Evolutionary conservation across 2,797 vertebrate genomes (phyloP).

Genomic region (Thripadectes ignobilis): DNA sequence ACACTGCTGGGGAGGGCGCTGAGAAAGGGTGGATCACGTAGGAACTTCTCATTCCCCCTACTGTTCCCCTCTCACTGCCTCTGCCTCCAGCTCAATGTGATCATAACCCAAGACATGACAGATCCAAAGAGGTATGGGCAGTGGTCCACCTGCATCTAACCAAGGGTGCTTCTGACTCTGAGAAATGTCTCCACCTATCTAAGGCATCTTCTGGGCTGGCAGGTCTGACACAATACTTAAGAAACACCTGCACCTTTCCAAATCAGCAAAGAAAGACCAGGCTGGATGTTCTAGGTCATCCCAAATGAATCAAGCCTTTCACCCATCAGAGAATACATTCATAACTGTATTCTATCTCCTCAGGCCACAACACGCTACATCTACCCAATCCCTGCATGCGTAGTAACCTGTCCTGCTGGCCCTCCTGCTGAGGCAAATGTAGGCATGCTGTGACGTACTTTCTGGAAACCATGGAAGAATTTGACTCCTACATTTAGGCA

Average conservation of each 20-base stretch:
- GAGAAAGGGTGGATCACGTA: not conserved
- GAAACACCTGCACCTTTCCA: not conserved
- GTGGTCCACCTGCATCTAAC: not conserved
- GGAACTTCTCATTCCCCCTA: not conserved
- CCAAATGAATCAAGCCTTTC: not conserved
- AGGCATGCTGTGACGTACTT: not conserved
- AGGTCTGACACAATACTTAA: not conserved
- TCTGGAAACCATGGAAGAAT: not conserved
- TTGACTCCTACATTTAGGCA: not conserved
- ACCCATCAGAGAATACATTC: not conserved
- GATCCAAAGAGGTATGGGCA: accelerated
- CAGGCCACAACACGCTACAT: not conserved
- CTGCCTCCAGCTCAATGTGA: not conserved
- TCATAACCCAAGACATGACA: accelerated
- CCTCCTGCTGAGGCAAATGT: not conserved
- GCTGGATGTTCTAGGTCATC: not conserved
- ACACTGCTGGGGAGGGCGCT: not conserved
- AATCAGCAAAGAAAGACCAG: not conserved
- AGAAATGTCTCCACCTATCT: not conserved
- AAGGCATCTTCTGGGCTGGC: not conserved
- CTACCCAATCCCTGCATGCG: not conserved
- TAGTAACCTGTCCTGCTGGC: not conserved
- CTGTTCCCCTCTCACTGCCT: not conserved
- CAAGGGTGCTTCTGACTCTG: not conserved
- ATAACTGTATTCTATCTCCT: not conserved